Evolutionary conservation across 2,888 invertebrate genomes (phyloP).

Genomic region (Apamea anceps): DNA sequence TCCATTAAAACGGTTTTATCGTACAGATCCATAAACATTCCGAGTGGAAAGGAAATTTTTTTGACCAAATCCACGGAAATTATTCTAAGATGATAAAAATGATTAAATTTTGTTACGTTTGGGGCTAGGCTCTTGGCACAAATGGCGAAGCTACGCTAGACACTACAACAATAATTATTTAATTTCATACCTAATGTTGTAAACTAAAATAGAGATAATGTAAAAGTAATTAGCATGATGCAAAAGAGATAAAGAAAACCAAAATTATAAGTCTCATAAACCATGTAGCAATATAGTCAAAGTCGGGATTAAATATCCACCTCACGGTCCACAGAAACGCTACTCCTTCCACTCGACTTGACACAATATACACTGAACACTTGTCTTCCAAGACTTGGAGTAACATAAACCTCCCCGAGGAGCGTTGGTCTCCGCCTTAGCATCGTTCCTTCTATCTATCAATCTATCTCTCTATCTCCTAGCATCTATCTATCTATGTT

Average conservation of each 20-base stretch:
- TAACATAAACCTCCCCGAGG: neutral
- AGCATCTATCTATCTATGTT: constrained; percentile 20
- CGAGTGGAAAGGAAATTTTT: neutral
- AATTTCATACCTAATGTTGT: neutral
- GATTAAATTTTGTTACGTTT: neutral
- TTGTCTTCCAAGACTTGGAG: constrained; percentile 10
- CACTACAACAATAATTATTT: neutral
- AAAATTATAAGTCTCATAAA: neutral
- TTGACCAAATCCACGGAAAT: neutral
- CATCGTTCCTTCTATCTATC: constrained; percentile 18
- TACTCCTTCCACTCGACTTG: constrained; percentile 20
- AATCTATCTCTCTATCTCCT: constrained; percentile 23
- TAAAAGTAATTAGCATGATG: neutral
- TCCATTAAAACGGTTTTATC: neutral
- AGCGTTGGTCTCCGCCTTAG: constrained; percentile 15
- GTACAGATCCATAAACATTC: neutral
- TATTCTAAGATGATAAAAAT: neutral
- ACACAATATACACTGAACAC: constrained; percentile 5
- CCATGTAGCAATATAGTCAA: neutral
- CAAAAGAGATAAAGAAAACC: neutral
- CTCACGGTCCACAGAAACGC: constrained; percentile 14
- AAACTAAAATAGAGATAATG: neutral
- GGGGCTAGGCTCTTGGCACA: too few species aligned
- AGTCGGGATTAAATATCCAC: constrained; percentile 34
- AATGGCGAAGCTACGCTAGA: neutral